These are phyloP conservation scores for Microcebus lehilahytsara DNA, from an alignment of 2,113 vertebrate species.

Conservation along the genomic window DNA sequence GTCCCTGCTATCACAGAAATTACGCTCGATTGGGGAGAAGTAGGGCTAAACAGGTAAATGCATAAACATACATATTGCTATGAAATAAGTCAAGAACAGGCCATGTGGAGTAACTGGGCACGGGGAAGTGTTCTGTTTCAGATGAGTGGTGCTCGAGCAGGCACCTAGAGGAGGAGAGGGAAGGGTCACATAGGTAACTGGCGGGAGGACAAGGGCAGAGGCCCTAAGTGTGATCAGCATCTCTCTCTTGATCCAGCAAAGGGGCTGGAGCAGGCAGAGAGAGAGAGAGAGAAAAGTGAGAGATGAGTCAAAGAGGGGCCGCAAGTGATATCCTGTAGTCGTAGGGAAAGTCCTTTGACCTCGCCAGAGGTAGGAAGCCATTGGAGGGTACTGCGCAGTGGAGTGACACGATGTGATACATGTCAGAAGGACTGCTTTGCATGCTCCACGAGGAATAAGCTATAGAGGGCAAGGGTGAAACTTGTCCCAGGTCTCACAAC, in stretches of 20 bases:
- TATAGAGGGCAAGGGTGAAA: neutral
- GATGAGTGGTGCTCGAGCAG: neutral
- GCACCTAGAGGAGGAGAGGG: neutral
- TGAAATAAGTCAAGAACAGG: neutral
- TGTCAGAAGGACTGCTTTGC: neutral
- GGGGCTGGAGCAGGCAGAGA: neutral
- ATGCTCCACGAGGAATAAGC: too few relatives aligned
- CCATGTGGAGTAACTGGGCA: neutral
- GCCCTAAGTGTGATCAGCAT: accelerated
- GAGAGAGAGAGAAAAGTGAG: neutral
- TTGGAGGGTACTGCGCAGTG: neutral
- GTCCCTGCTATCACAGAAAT: neutral
- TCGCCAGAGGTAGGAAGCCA: neutral
- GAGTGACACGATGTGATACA: neutral
- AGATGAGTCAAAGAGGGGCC: neutral
- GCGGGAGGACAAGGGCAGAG: neutral
- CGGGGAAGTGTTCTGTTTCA: too few relatives aligned
- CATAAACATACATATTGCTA: neutral
- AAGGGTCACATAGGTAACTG: accelerated
- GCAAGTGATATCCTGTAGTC: too few relatives aligned
- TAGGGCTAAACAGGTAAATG: neutral
- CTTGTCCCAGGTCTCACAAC: neutral
- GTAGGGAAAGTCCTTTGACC: neutral
- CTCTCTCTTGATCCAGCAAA: neutral
- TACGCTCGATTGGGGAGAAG: neutral